Conservation (phyloP, 2,797 vertebrate genomes). For the Urocyon cinereoargenteus region DNA sequence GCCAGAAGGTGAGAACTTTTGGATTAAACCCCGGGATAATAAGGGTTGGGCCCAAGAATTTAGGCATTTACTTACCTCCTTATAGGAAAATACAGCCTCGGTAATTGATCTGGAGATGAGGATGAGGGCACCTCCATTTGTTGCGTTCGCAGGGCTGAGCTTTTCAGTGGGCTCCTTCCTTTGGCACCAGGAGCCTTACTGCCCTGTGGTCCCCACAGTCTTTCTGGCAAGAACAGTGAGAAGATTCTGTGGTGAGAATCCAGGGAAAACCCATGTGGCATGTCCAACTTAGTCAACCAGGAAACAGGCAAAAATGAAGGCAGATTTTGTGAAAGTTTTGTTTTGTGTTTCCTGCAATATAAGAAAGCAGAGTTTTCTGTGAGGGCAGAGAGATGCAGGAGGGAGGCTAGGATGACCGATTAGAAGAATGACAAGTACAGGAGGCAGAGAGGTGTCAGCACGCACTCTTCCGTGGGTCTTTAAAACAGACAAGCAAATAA, state of each 20-base stretch:
- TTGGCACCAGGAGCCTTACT: accelerated
- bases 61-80: background rate
- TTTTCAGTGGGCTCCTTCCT: background rate
- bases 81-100: background rate
- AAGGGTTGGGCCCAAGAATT: background rate
- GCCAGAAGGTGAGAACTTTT: background rate
- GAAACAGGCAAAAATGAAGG: conserved; percentile 35
- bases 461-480: background rate
- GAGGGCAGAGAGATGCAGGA: background rate
- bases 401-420: background rate
- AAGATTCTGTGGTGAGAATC: background rate
- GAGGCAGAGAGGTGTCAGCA: background rate
- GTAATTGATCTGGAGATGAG: background rate
- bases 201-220: background rate
- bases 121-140: background rate
- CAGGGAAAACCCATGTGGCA: background rate
- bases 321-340: conserved; percentile 46
- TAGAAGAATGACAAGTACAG: background rate
- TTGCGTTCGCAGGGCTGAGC: background rate
- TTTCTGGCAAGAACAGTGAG: background rate
- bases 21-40: conserved; percentile 5
- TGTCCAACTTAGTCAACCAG: background rate
- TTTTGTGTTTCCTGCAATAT: conserved; percentile 49
- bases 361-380: conserved; percentile 3
- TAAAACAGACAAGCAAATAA: background rate